Conservation (phyloP, 2,113 vertebrate species). For the Montifringilla adamsi region DNA sequence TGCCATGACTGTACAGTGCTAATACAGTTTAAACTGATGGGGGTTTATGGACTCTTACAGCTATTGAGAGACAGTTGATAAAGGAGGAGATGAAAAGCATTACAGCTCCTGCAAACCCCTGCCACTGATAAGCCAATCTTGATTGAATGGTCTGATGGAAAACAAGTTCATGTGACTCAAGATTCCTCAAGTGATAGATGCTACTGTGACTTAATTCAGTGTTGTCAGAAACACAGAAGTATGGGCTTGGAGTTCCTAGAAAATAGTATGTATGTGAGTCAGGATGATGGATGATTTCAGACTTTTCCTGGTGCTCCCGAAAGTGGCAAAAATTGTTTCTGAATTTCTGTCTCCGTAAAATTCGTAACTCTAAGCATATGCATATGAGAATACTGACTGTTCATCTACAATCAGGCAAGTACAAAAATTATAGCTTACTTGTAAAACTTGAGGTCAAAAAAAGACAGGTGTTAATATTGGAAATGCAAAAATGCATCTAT, state of each 20-base stretch:
- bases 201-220: slow-evolving; percentile 3
- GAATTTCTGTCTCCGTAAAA: not conserved
- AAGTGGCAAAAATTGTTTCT: not conserved
- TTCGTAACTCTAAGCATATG: not conserved
- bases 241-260: not conserved
- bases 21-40: slow-evolving; percentile 23
- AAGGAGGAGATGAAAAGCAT: not conserved
- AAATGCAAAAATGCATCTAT: not conserved
- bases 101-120: not conserved
- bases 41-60: not conserved
- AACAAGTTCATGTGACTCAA: slow-evolving; percentile 16
- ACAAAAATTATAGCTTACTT: not conserved
- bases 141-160: not conserved
- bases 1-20: not conserved
- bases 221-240: not conserved
- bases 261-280: not conserved
- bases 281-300: not conserved
- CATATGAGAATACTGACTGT: not conserved
- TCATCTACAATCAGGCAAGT: not conserved
- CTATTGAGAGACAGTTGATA: not conserved
- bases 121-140: slow-evolving; percentile 18
- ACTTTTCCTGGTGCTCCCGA: not conserved
- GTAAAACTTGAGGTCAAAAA: not conserved
- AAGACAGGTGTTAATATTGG: not conserved
- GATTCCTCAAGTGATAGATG: slow-evolving; percentile 19